These are phyloP conservation scores for Antigone vipio DNA, from an alignment of 2,113 vertebrate genomes.

Conservation along the genomic window DNA sequence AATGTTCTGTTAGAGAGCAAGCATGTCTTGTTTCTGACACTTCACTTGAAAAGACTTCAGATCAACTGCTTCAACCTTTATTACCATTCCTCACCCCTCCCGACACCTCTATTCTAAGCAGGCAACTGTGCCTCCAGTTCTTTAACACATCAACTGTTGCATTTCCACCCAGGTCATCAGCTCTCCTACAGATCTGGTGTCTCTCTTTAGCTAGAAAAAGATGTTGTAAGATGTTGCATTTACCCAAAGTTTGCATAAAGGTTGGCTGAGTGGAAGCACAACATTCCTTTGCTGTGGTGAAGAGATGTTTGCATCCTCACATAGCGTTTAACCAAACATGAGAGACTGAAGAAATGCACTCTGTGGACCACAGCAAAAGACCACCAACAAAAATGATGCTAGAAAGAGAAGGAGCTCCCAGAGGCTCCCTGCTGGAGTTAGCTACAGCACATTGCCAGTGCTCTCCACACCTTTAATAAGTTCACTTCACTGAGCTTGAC, in stretches of 20 bases:
- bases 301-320: not conserved
- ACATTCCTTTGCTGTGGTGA: fast-evolving
- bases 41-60: not conserved
- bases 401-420: not conserved
- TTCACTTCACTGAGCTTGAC: not conserved
- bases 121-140: not conserved
- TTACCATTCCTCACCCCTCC: not conserved
- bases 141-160: not conserved
- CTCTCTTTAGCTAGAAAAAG: not conserved
- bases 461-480: not conserved
- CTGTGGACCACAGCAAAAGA: not conserved
- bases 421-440: not conserved
- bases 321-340: not conserved
- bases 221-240: not conserved
- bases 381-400: not conserved
- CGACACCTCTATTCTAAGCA: not conserved
- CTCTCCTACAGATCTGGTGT: not conserved
- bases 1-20: conserved; percentile 12
- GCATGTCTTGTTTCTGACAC: not conserved
- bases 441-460: not conserved
- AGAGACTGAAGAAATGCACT: not conserved
- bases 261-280: not conserved
- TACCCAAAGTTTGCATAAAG: not conserved
- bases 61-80: not conserved
- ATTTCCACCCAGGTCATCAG: not conserved